Conservation (phyloP, 2,113 vertebrate species). For the Synchiropus splendidus region DNA sequence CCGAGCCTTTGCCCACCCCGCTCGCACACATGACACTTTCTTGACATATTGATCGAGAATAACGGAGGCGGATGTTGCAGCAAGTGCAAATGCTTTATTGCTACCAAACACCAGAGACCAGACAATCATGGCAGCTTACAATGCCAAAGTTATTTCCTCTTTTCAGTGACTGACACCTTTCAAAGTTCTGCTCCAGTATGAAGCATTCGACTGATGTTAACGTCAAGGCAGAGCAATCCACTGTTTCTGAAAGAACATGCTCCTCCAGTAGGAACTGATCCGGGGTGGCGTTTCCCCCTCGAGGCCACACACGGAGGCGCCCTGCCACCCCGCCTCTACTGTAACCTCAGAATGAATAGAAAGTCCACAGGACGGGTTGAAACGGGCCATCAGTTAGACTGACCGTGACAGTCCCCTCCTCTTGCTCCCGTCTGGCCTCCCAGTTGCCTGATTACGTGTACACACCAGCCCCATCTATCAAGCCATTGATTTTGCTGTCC, state of each 20-base stretch:
- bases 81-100: constrained; percentile 45
- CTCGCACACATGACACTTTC: constrained; percentile 61
- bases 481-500: constrained; percentile 59
- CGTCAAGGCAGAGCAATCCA: too few species aligned
- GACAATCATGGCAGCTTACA: constrained; percentile 9
- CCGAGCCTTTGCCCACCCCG: too few species aligned
- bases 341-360: too few species aligned
- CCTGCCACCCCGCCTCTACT: too few species aligned
- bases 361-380: constrained; percentile 38
- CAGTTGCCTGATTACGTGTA: constrained; percentile 52
- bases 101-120: constrained; percentile 16
- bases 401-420: constrained; percentile 35
- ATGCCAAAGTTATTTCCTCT: constrained; percentile 2
- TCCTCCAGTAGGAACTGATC: too few species aligned
- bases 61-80: constrained; percentile 29
- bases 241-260: too few species aligned
- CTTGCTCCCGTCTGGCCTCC: constrained; percentile 23
- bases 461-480: constrained; percentile 58
- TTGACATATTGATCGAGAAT: constrained; percentile 60
- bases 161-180: background rate
- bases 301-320: too few species aligned
- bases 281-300: too few species aligned
- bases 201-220: too few species aligned
- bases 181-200: too few species aligned
- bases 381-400: constrained; percentile 45